Evolutionary conservation across 2,113 vertebrate genomes (phyloP), one percentile per base, ranked within the genome.

Genomic region (Menura novaehollandiae): DNA sequence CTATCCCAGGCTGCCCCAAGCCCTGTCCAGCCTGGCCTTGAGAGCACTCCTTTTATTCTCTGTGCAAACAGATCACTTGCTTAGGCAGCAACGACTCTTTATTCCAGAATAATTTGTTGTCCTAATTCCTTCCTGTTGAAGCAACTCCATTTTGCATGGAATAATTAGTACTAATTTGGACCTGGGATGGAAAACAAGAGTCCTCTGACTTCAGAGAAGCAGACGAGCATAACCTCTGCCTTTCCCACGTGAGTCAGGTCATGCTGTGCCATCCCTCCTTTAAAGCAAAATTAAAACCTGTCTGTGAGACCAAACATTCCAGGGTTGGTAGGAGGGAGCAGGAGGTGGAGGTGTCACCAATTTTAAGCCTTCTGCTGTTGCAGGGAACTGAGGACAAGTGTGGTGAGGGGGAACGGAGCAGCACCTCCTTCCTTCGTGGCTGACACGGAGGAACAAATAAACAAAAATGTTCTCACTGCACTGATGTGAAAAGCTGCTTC

Each of bases 61-160:
- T 15, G 23, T 49, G 58, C 80, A 83, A 73, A 76, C 39, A 80
- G 59, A 53, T 91, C 6, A 0, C 72, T 90, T 24, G 39, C 86
- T 93, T 21, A 51, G 83, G 85, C 82, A 80, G 47, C 46, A 74
- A 63, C 0, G 0, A 81, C 75, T 94, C 83, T 85, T 79, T 83
- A 74, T 86, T 84, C 85, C 52, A 44, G 59, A n/a, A 74, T 93
- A 74, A 94, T 97, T 94, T 94, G 92, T 93, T 88, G 83, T 88
- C 86, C 88, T 95, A 92, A 93, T 97, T 96, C 86, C 56, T 92
- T 93, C 91, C 91, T 77, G 92, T 92, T 80, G 88, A 94, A 96
- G 88, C 76, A 74, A 6, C 93, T 81, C 60, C 39, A 9, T 92
- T 94, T 94, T 95, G 91, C 77, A 43, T 80, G 72, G 83, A 66